phyloP scores from a whole-genome alignment of 1,140 invertebrate species.

The Bombus confusus region DNA sequence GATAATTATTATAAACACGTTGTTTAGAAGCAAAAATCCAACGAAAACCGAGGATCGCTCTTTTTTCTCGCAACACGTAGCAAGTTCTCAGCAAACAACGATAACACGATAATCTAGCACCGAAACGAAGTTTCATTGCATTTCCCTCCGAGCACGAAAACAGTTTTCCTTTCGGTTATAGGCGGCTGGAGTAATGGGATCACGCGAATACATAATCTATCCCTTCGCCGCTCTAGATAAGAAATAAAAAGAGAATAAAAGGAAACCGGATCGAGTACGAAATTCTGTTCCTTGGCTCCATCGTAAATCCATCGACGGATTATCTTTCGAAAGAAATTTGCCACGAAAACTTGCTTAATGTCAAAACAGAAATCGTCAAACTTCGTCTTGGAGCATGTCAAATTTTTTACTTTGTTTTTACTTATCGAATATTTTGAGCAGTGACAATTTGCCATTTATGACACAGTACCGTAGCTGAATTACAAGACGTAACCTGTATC shows the following conservation, averaged over 20 bases:
- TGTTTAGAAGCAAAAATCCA: neutral
- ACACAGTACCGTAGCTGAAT: too few species aligned
- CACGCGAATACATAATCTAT: slow-evolving; percentile 26
- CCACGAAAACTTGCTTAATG: neutral
- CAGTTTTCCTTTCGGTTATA: slow-evolving; percentile 17
- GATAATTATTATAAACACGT: neutral
- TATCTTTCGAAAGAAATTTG: neutral
- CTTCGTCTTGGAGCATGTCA: too few species aligned
- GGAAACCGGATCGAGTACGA: neutral
- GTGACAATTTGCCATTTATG: too few species aligned
- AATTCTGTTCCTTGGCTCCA: neutral
- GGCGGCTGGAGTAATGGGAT: neutral
- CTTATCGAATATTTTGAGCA: too few species aligned
- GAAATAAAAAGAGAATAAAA: neutral
- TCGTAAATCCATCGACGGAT: neutral
- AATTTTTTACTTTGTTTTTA: too few species aligned
- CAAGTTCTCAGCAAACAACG: neutral
- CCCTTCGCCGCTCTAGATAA: neutral
- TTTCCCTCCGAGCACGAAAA: slow-evolving; percentile 12
- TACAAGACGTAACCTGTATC: too few species aligned
- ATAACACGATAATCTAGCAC: slow-evolving; percentile 9
- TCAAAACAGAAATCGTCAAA: neutral
- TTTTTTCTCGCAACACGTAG: neutral
- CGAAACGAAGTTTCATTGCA: slow-evolving; percentile 19
- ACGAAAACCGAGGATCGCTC: neutral